Percentiles rank a stretch among this genome's conserved stretches.
phyloP scores from a whole-genome alignment of 2,113 vertebrate genomes.

The Canis aureus region DNA sequence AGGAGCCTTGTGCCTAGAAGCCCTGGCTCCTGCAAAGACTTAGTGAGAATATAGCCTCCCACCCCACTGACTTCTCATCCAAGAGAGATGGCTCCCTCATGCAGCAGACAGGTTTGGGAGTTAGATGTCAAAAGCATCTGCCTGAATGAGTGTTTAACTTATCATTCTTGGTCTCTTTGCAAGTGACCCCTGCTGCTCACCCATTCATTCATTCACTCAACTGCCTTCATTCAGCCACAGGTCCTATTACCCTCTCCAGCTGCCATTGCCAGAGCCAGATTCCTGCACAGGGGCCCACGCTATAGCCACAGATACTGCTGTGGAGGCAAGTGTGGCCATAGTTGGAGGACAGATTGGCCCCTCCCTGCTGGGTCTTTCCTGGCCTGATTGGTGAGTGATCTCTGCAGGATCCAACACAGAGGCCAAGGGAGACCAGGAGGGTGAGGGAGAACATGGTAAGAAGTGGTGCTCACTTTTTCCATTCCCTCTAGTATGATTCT shows the following conservation, averaged over 20 bases:
- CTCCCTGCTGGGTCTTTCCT: background rate
- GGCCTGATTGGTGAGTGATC: background rate
- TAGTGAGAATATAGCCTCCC: slow-evolving; percentile 34
- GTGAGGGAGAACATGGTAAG: background rate
- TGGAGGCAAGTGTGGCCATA: slow-evolving; percentile 22
- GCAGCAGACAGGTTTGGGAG: slow-evolving; percentile 53
- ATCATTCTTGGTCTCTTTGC: slow-evolving; percentile 35
- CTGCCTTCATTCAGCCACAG: slow-evolving; percentile 27
- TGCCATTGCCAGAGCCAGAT: slow-evolving; percentile 69
- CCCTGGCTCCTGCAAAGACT: slow-evolving; percentile 18
- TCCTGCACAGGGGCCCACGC: slow-evolving; percentile 28
- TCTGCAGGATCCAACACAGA: background rate
- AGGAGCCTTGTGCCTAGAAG: background rate
- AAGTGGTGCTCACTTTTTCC: slow-evolving; percentile 59
- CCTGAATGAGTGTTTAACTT: slow-evolving; percentile 39
- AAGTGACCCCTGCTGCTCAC: slow-evolving; percentile 64
- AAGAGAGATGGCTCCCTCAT: background rate
- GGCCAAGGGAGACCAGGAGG: background rate
- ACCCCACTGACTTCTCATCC: slow-evolving; percentile 52
- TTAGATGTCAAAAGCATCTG: slow-evolving; percentile 47
- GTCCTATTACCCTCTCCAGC: slow-evolving; percentile 42
- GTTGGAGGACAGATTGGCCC: background rate
- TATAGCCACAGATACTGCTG: slow-evolving; percentile 30
- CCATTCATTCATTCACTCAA: slow-evolving; percentile 31
- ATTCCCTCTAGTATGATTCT: background rate